Evolutionary conservation across 2,113 vertebrate genomes (phyloP), one percentile per base, ranked within the genome.

Genomic region (Neopipo cinnamomea): DNA sequence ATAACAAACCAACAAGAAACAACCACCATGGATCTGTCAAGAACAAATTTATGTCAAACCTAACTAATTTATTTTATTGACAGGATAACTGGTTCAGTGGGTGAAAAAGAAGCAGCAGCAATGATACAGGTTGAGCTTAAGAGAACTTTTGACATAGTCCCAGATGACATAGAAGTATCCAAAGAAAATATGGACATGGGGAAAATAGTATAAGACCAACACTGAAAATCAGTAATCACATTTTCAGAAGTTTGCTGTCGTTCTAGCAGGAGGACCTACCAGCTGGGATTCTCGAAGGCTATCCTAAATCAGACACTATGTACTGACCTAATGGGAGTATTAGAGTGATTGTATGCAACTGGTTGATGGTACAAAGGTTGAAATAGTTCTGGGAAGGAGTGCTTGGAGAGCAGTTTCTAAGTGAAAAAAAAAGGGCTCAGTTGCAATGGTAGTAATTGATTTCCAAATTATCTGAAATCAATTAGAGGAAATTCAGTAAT

Each of bases 321-420:
- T 8, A 3, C 30, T 76, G 62, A 66, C 31, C 53, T 93, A 79
- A 46, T 58, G 41, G 42, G 59, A 83, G 50, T 63, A 73, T 41
- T 35, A 55, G 53, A 73, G 27, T 80, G 65, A 74, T 49, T 44
- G 39, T 80, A 58, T 83, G 27, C 67, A 93, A 86, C 92, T 94
- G 93, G 49, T 53, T 70, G 35, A 12, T 67, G 55, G 33, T 71
- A 41, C 55, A 71, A 76, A 88, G 71, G 78, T 94, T 91, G 78
- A 89, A 83, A 68, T 35, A 72, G 74, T 76, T 93, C 59, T 2
- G 30, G 47, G 35, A 85, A 59, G n/a, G 62, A 91, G 49, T 72
- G 66, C 88, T 93, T 93, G 70, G 56, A 93, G 88, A 91, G 78
- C 88, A 83, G 53, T 91, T 96, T 89, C 88, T 87, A 88, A 87